Conservation (phyloP, 2,888 invertebrate species). For the Disparrhopalites patrizii region DNA sequence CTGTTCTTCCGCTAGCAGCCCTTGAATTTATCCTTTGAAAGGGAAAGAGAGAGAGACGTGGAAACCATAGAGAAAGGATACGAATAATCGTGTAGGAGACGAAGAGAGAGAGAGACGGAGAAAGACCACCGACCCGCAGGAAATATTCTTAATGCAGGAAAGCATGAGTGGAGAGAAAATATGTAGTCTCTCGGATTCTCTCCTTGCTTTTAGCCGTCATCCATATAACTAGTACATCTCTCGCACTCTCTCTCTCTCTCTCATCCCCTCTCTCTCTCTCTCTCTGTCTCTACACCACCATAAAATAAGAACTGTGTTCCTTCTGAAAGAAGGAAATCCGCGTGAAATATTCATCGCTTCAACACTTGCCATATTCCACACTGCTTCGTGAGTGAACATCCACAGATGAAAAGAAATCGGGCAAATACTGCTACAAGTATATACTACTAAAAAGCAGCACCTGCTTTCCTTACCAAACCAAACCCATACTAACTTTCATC, state of each 20-base stretch:
- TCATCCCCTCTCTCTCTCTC: not conserved
- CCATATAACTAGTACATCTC: too few species aligned
- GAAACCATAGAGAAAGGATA: not conserved
- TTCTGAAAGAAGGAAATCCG: slow-evolving; percentile 39
- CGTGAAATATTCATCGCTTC: slow-evolving; percentile 48
- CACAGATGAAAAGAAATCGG: slow-evolving; percentile 10
- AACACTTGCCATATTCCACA: slow-evolving; percentile 34
- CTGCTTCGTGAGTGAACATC: not conserved
- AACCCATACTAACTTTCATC: not conserved
- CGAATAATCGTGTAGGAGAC: not conserved
- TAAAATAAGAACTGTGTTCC: slow-evolving; percentile 4
- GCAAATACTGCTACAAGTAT: not conserved
- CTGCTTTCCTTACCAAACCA: not conserved
- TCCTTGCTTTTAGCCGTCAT: too few species aligned
- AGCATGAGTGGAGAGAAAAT: not conserved
- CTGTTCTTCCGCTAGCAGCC: too few species aligned
- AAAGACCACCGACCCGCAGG: slow-evolving; percentile 13
- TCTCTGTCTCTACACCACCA: not conserved
- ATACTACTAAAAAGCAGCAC: not conserved
- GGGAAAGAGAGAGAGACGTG: not conserved
- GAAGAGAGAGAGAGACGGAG: not conserved
- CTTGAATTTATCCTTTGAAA: too few species aligned
- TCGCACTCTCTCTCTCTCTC: too few species aligned
- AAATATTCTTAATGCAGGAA: slow-evolving; percentile 13
- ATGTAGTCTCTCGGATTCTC: too few species aligned